Evolutionary conservation across 2,113 vertebrate species (phyloP).

Genomic region (Egretta garzetta): DNA sequence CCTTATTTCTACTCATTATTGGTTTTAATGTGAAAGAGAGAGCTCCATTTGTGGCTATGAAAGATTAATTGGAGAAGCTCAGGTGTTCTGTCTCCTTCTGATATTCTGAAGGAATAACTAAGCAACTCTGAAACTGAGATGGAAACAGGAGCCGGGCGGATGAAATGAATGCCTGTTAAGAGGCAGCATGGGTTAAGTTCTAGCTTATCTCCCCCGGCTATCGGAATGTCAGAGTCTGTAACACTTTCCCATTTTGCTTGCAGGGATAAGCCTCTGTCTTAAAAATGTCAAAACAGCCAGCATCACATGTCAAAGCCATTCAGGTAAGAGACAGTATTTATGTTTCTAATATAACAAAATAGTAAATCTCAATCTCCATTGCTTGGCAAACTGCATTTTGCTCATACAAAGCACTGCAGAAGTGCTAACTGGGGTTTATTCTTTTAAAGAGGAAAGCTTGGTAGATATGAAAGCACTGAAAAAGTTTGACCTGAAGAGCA

Average conservation of each 20-base stretch:
- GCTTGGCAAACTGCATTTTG: neutral
- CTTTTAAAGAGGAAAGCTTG: neutral
- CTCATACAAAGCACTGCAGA: neutral
- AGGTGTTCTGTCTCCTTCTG: conserved; percentile 76
- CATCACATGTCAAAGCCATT: conserved; percentile 94
- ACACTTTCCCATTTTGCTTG: conserved; percentile 75
- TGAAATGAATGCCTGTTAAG: conserved; percentile 75
- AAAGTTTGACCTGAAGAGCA: neutral
- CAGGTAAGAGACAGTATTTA: conserved; percentile 87
- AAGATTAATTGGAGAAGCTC: conserved; percentile 88
- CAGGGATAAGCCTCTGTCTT: conserved; percentile 70
- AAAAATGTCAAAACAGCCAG: conserved; percentile 94
- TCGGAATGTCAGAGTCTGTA: conserved; percentile 71
- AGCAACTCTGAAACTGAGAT: conserved; percentile 83
- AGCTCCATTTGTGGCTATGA: conserved; percentile 81
- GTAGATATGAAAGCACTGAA: neutral
- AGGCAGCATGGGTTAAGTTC: conserved; percentile 72
- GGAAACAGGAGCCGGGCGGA: conserved; percentile 83
- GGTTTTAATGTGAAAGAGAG: conserved; percentile 62
- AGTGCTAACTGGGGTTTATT: conserved; percentile 1
- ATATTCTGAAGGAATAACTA: conserved; percentile 78
- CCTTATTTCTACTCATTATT: conserved; percentile 67
- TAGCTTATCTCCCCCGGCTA: conserved; percentile 72
- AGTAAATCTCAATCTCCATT: neutral
- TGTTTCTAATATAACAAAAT: conserved; percentile 38